Evolutionary conservation across 2,113 vertebrate species (phyloP).

Genomic region (Ciconia boyciana): DNA sequence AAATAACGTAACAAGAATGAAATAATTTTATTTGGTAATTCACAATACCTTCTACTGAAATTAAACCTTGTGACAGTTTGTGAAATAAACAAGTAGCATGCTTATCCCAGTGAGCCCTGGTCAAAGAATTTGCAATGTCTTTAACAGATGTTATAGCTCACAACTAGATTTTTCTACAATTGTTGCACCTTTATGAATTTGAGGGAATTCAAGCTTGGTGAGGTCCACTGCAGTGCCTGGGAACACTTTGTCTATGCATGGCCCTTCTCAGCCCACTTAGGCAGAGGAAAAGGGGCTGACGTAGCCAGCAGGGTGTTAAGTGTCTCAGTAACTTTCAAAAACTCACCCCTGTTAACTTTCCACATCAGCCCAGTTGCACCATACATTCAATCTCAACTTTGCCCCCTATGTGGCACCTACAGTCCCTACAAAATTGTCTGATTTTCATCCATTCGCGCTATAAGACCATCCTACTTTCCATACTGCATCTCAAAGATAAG

Average conservation of each 20-base stretch:
- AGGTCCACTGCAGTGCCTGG: not conserved
- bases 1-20: not conserved
- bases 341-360: not conserved
- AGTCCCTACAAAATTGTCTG: not conserved
- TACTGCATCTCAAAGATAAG: not conserved
- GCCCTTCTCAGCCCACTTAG: not conserved
- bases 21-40: not conserved
- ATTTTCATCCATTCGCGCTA: not conserved
- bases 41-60: not conserved
- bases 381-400: not conserved
- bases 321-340: not conserved
- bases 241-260: not conserved
- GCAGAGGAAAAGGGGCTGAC: not conserved
- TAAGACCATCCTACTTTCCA: not conserved
- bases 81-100: not conserved
- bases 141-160: not conserved
- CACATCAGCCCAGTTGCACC: not conserved
- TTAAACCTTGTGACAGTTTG: not conserved
- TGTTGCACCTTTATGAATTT: not conserved
- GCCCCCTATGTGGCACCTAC: not conserved
- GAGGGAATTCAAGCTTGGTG: not conserved
- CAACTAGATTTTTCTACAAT: not conserved
- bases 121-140: not conserved
- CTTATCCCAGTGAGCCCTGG: not conserved
- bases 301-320: not conserved